Evolutionary conservation across 2,888 invertebrate species (phyloP).

Genomic region (Tetropium fuscum): DNA sequence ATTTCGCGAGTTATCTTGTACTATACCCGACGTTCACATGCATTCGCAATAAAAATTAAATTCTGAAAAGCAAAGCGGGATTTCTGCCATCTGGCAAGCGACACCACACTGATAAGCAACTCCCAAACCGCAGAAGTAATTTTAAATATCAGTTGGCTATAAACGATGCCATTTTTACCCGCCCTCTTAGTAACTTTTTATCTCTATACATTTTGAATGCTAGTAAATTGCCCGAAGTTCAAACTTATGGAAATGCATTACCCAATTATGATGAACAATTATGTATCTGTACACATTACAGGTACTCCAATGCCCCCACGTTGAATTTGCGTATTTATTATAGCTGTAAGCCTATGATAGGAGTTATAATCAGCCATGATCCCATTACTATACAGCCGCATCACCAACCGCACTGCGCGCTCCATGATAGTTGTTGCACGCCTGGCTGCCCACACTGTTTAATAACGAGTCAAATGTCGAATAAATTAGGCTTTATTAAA

Average conservation of each 20-base stretch:
- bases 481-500: conserved; percentile 27
- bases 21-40: no score
- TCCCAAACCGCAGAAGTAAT: conserved; percentile 45
- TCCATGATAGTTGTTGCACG: conserved; percentile 38
- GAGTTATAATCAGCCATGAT: conserved; percentile 64
- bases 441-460: conserved; percentile 38
- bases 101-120: conserved; percentile 36
- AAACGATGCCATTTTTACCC: conserved; percentile 39
- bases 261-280: conserved; percentile 16
- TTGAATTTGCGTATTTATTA: conserved; percentile 59
- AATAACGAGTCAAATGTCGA: conserved; percentile 42
- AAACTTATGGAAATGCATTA: no score
- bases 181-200: conserved; percentile 37
- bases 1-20: no score
- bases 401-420: conserved; percentile 49
- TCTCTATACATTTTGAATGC: conserved; percentile 18
- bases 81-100: conserved; percentile 36
- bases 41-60: conserved; percentile 39
- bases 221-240: no score
- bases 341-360: conserved; percentile 63
- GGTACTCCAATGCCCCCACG: conserved; percentile 27
- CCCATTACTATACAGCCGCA: conserved; percentile 64
- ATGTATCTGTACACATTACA: conserved; percentile 18
- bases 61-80: conserved; percentile 19
- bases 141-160: conserved; percentile 46